Evolutionary conservation across 2,888 invertebrate species (phyloP), one percentile per base, ranked within the genome.

Genomic region (Rotaria socialis): DNA sequence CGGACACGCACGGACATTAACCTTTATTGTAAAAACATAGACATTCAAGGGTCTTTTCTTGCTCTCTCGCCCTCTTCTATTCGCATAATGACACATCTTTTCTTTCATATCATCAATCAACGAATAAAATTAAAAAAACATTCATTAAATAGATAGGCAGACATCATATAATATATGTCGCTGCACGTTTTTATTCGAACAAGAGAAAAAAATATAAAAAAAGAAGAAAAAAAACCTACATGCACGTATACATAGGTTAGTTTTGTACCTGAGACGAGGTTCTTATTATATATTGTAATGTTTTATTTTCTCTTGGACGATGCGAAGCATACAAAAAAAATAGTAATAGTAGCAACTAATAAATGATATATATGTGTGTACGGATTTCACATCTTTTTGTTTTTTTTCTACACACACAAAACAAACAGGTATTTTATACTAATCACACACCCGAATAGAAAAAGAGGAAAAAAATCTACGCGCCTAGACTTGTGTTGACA

Each of bases 21-120:
- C 67, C 67, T 67, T 67, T 67, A 67, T 67, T 67, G 35, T 67
- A 67, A 67, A 67, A 67, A 67, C 67, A 67, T 67, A 67, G 67
- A 67, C 67, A 67, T 67, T 67, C 67, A 67, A 67, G 67, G 67
- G 67, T 67, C 16, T 19, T 67, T 67, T 67, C 16, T 60, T 14
- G 47, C 35, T 35, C 27, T 27, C 35, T 67, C 67, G 16, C 16
- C 16, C 7, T 67, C 67, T 60, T 67, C 67, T 35, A 35, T 67
- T 67, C 67, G 35, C 35, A 67, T 67, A 67, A 67, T 67, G 67
- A 67, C 67, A 67, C 35, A 67, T 67, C 67, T 67, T 67, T 67
- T 35, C 67, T 67, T 67, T 67, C 67, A 35, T 67, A 67, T 67
- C 67, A 67, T 67, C 67, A 67, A 67, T 67, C 67, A 67, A 52